Evolutionary conservation across 2,888 invertebrate species (phyloP).

Genomic region (Calliscelio sp.): DNA sequence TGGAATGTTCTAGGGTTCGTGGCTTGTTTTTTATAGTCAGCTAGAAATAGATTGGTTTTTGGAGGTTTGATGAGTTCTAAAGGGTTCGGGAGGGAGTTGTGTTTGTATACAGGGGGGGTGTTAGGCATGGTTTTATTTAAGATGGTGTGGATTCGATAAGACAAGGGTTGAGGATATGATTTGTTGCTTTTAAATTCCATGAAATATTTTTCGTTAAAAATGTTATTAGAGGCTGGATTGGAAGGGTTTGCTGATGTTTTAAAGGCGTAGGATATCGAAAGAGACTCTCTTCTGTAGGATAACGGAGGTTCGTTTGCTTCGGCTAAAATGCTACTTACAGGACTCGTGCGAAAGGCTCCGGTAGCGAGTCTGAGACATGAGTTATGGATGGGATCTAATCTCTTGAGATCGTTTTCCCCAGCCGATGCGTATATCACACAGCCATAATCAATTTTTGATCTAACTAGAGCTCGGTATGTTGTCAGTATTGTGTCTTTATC

Average conservation of each 20-base stretch:
- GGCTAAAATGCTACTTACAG: background rate
- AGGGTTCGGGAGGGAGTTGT: background rate
- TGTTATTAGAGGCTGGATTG: background rate
- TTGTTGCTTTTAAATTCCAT: background rate
- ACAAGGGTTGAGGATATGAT: background rate
- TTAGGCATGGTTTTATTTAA: background rate
- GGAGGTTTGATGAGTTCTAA: background rate
- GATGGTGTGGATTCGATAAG: background rate
- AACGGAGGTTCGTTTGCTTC: background rate
- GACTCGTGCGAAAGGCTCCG: background rate
- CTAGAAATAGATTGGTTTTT: background rate
- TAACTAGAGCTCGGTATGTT: too few relatives aligned
- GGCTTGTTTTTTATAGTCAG: background rate
- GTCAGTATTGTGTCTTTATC: conserved; percentile 5
- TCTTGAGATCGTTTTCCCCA: too few relatives aligned
- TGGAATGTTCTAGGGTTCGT: background rate
- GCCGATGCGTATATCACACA: too few relatives aligned
- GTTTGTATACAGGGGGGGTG: background rate
- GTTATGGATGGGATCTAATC: background rate
- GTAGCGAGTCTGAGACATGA: background rate
- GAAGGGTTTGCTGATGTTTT: background rate
- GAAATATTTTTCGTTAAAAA: background rate
- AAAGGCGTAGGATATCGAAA: background rate
- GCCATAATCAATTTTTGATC: background rate
- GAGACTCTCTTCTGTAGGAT: background rate